Evolutionary conservation across 2,113 vertebrate species (phyloP).

Genomic region (Telmatochromis sp.): DNA sequence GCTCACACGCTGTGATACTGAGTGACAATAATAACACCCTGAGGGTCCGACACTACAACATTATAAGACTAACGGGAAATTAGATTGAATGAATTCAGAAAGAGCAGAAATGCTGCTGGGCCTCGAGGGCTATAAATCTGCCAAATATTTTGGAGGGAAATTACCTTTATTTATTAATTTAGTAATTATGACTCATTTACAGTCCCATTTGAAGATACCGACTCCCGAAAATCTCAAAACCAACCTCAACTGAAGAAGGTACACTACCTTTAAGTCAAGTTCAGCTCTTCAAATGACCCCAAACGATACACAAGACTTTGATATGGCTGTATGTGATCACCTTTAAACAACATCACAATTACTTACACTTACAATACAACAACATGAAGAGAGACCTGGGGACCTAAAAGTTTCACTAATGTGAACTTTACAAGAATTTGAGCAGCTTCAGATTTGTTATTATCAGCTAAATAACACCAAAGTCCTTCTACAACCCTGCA

Average conservation of each 20-base stretch:
- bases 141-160: not conserved
- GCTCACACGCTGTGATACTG: not conserved
- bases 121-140: not conserved
- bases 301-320: not conserved
- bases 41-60: not conserved
- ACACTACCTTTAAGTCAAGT: not conserved
- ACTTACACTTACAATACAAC: not conserved
- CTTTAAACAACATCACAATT: not conserved
- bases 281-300: not conserved
- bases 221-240: not conserved
- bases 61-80: not conserved
- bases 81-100: not conserved
- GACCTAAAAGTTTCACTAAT: not conserved
- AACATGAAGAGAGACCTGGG: accelerated
- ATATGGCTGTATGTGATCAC: not conserved
- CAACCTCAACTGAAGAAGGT: not conserved
- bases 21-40: not conserved
- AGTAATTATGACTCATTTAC: not conserved
- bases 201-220: not conserved
- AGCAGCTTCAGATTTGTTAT: not conserved
- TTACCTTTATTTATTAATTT: not conserved
- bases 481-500: not conserved
- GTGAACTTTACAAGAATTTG: not conserved
- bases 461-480: not conserved
- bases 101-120: not conserved